phyloP scores from a whole-genome alignment of 2,888 invertebrate genomes.

The Eupithecia exiguata region DNA sequence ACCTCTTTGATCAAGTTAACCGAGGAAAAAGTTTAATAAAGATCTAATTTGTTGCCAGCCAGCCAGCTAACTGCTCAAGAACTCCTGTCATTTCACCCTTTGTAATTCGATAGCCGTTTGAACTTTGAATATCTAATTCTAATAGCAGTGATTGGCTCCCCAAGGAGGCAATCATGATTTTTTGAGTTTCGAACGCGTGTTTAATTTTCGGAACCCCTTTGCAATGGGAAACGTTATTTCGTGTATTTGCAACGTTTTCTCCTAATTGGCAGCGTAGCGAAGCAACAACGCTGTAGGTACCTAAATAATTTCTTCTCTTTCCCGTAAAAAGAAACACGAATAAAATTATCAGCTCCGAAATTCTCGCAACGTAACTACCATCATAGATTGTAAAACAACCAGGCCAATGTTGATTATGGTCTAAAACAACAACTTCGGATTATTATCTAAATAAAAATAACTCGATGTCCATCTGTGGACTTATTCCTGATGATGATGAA shows the following conservation, averaged over 20 bases:
- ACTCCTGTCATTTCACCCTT: conserved; percentile 70
- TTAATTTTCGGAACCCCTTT: conserved; percentile 73
- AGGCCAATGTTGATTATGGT: neutral
- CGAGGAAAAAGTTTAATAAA: conserved; percentile 4
- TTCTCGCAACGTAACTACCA: too few relatives aligned
- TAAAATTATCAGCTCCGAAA: neutral
- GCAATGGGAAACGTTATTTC: conserved; percentile 72
- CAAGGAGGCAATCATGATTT: conserved; percentile 81
- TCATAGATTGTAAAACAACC: neutral
- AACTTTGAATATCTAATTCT: conserved; percentile 81
- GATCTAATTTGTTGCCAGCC: conserved; percentile 9
- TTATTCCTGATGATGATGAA: neutral
- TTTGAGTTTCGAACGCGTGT: conserved; percentile 80
- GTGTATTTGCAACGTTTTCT: conserved; percentile 42
- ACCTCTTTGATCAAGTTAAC: conserved; percentile 41
- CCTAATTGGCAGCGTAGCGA: conserved; percentile 36
- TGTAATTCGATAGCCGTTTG: conserved; percentile 77
- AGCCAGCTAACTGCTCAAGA: conserved; percentile 38
- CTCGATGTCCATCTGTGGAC: neutral
- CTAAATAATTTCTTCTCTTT: neutral
- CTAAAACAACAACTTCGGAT: neutral
- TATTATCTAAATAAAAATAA: neutral
- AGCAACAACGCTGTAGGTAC: neutral
- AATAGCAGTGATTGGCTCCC: conserved; percentile 82
- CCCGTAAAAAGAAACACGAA: neutral